Conservation (phyloP, 2,888 invertebrate genomes). For the Agrotis ipsilon region DNA sequence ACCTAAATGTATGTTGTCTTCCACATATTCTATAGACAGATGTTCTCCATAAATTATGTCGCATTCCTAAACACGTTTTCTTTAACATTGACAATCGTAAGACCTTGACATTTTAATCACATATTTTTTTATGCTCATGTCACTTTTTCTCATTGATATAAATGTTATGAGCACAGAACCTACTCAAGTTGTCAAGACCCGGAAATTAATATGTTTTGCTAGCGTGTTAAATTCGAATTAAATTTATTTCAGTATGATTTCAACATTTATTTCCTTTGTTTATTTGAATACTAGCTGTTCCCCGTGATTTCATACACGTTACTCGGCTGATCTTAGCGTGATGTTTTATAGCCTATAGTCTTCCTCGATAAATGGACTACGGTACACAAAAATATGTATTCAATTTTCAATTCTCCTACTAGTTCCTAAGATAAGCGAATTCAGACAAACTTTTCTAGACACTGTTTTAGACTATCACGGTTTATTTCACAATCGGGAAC, state of each 20-base stretch:
- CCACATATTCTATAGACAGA: not conserved
- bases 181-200: slow-evolving; percentile 27
- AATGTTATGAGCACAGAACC: slow-evolving; percentile 30
- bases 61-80: slow-evolving; percentile 54
- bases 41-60: slow-evolving; percentile 25
- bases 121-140: slow-evolving; percentile 34
- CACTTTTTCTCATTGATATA: slow-evolving; percentile 42
- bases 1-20: slow-evolving; percentile 2
- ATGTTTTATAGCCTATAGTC: too few species aligned
- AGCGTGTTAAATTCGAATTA: slow-evolving; percentile 8
- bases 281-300: not conserved
- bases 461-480: too few species aligned
- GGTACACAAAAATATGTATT: too few species aligned
- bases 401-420: too few species aligned
- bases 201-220: slow-evolving; percentile 36
- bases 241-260: slow-evolving; percentile 8
- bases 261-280: slow-evolving; percentile 8
- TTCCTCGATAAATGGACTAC: too few species aligned
- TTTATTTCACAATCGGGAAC: too few species aligned
- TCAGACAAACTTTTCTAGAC: too few species aligned
- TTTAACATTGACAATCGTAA: slow-evolving; percentile 35
- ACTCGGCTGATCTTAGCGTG: too few species aligned
- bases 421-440: too few species aligned
- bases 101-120: slow-evolving; percentile 67
- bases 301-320: too few species aligned